phyloP scores from a whole-genome alignment of 2,797 vertebrate species.

The Tokudaia muenninki region DNA sequence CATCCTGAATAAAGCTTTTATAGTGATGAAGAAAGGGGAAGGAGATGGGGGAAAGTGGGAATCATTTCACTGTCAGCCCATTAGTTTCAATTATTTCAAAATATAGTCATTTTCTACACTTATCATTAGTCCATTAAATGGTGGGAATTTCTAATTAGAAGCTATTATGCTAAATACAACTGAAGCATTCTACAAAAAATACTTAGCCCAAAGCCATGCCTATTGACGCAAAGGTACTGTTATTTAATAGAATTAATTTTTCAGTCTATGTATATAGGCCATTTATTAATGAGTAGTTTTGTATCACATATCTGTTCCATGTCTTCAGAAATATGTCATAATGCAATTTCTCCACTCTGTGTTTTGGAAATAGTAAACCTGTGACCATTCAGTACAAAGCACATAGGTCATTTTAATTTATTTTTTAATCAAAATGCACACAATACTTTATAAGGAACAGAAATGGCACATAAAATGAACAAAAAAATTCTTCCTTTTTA shows the following conservation, averaged over 20 bases:
- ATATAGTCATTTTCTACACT: slow-evolving; percentile 42
- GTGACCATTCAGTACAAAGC: not conserved
- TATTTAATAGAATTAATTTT: not conserved
- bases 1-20: not conserved
- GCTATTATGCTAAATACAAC: not conserved
- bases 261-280: not conserved
- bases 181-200: slow-evolving; percentile 44
- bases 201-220: not conserved
- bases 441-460: slow-evolving; percentile 41
- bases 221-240: slow-evolving; percentile 42
- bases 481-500: slow-evolving; percentile 33
- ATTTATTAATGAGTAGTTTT: not conserved
- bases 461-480: slow-evolving; percentile 53
- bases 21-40: not conserved
- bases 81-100: slow-evolving; percentile 64
- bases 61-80: not conserved
- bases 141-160: not conserved
- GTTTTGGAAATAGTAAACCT: not conserved
- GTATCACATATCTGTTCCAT: not conserved
- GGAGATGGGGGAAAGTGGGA: not conserved
- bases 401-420: not conserved
- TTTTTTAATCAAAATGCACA: slow-evolving; percentile 31
- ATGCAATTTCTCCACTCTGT: not conserved
- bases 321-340: not conserved
- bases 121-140: slow-evolving; percentile 19